Percentiles rank a stretch among this genome's conserved stretches.
Evolutionary conservation across 1,140 invertebrate genomes (phyloP).

Genomic region (Lepidotrigona ventralis): DNA sequence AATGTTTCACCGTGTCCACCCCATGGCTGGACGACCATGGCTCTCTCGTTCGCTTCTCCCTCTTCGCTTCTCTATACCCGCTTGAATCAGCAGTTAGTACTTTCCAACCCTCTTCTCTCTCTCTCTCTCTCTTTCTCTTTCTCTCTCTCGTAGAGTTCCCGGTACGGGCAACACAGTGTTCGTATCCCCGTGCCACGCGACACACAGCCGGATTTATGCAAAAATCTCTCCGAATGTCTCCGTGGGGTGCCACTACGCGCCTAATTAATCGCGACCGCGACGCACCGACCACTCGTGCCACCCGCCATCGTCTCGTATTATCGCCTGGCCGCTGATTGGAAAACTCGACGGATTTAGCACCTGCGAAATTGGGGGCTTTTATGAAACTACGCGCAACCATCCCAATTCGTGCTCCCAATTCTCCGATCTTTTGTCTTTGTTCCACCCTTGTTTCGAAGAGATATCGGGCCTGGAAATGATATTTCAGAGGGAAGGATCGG

Average conservation of each 20-base stretch:
- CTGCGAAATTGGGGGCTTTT: slow-evolving; percentile 46
- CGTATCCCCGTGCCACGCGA: background rate
- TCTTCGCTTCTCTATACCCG: background rate
- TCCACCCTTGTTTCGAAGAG: background rate
- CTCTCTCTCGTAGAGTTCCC: too few relatives aligned
- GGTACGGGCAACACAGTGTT: background rate
- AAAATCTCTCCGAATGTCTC: slow-evolving; percentile 34
- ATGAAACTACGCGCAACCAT: slow-evolving; percentile 44
- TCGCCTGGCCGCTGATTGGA: slow-evolving; percentile 55
- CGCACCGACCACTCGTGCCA: too few relatives aligned
- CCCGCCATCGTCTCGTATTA: slow-evolving; percentile 1
- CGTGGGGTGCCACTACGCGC: slow-evolving; percentile 51
- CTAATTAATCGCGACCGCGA: slow-evolving; percentile 62
- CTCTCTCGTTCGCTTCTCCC: slow-evolving; percentile 29
- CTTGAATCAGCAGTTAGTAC: slow-evolving; percentile 70
- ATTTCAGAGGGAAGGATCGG: background rate
- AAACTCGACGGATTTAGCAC: slow-evolving; percentile 59
- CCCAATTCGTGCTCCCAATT: too few relatives aligned
- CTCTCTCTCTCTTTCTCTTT: too few relatives aligned
- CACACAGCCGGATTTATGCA: slow-evolving; percentile 26
- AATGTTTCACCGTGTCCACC: slow-evolving; percentile 75
- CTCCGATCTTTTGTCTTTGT: slow-evolving; percentile 28
- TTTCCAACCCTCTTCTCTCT: background rate
- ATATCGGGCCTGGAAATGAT: background rate
- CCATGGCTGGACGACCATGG: slow-evolving; percentile 28